These are phyloP conservation scores for Caprella mutica DNA, from an alignment of 2,888 invertebrate species.

Conservation along the genomic window DNA sequence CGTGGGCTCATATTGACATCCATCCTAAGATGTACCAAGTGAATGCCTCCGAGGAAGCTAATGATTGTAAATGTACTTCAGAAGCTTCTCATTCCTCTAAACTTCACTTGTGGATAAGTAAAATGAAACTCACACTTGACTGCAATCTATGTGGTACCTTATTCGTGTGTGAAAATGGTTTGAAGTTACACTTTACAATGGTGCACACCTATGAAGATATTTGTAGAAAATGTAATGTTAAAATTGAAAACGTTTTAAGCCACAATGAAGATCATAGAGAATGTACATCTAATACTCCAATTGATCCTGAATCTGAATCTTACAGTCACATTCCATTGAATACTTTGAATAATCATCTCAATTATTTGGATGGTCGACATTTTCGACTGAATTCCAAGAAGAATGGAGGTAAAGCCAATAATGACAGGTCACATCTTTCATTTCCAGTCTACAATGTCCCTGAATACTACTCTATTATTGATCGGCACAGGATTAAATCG, in stretches of 20 bases:
- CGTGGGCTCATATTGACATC: constrained; percentile 23
- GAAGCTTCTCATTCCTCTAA: constrained; percentile 10
- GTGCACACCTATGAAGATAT: constrained; percentile 12
- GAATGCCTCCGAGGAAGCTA: neutral
- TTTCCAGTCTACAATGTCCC: constrained; percentile 22
- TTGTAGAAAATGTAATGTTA: constrained; percentile 15
- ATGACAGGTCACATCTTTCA: constrained; percentile 17
- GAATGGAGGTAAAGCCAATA: constrained; percentile 11
- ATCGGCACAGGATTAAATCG: constrained; percentile 12
- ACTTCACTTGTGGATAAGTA: constrained; percentile 16
- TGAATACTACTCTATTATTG: constrained; percentile 18
- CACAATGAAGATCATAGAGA: constrained; percentile 12
- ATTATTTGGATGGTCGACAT: constrained; percentile 27
- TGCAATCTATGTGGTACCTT: constrained; percentile 17
- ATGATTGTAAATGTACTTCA: neutral
- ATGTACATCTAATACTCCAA: too few species aligned
- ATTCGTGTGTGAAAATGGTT: constrained; percentile 26
- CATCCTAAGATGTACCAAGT: constrained; percentile 26
- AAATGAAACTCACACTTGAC: constrained; percentile 10
- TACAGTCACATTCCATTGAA: constrained; percentile 20
- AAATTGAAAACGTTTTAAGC: neutral
- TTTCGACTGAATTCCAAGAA: constrained; percentile 10
- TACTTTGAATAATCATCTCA: constrained; percentile 23
- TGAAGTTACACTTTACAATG: constrained; percentile 14
- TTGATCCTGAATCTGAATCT: too few species aligned